Evolutionary conservation across 2,113 vertebrate genomes (phyloP).

Genomic region (Coregonus clupeaformis): DNA sequence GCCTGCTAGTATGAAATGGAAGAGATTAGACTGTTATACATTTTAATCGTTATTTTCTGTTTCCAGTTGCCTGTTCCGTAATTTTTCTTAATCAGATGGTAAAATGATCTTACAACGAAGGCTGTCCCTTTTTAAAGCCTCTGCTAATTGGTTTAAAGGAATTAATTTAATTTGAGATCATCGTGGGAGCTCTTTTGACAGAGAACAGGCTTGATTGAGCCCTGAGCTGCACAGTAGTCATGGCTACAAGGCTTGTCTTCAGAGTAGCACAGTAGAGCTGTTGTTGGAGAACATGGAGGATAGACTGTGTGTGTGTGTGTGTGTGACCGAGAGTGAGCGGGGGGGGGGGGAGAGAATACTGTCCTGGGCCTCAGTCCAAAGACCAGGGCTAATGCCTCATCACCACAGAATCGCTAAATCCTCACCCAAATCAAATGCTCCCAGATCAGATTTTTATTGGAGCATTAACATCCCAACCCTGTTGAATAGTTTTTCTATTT

Average conservation of each 20-base stretch:
- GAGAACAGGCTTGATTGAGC: not conserved
- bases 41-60: not conserved
- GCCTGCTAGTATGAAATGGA: not conserved
- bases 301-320: slow-evolving; percentile 11
- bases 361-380: slow-evolving; percentile 26
- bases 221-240: not conserved
- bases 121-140: not conserved
- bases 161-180: not conserved
- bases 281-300: slow-evolving; percentile 30
- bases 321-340: not conserved
- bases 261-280: slow-evolving; percentile 2
- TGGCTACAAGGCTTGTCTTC: not conserved
- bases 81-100: too few relatives aligned
- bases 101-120: too few relatives aligned
- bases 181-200: not conserved
- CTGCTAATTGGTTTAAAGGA: not conserved
- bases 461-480: slow-evolving; percentile 19
- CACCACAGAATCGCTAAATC: slow-evolving; percentile 48
- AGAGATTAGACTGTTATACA: not conserved
- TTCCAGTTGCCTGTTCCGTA: too few relatives aligned
- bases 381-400: slow-evolving; percentile 49
- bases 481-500: slow-evolving; percentile 6
- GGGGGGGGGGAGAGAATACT: slow-evolving; percentile 28
- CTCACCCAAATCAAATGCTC: slow-evolving; percentile 32
- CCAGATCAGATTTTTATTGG: slow-evolving; percentile 30